Evolutionary conservation across 2,113 vertebrate genomes (phyloP).

Genomic region (Hyla sarda): DNA sequence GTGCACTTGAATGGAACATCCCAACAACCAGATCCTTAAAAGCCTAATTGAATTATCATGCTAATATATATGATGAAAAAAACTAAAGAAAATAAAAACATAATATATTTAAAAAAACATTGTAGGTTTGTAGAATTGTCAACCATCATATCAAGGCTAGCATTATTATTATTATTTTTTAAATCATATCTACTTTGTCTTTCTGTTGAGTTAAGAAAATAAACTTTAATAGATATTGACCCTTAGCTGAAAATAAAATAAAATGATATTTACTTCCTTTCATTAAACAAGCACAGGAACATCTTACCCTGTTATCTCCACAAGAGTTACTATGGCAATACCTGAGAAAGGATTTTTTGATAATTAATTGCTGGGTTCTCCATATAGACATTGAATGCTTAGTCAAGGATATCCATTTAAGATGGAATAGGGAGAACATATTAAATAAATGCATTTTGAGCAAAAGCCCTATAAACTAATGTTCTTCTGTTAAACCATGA

Average conservation of each 20-base stretch:
- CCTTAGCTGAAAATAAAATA: constrained; percentile 44
- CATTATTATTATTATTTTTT: too few relatives aligned
- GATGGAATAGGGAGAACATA: constrained; percentile 43
- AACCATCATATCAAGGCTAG: too few relatives aligned
- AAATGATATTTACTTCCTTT: constrained; percentile 49
- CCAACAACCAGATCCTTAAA: not conserved
- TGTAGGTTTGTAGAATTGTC: too few relatives aligned
- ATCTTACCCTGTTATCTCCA: constrained; percentile 54
- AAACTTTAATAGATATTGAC: constrained; percentile 16
- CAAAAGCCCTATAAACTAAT: constrained; percentile 53
- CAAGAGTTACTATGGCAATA: constrained; percentile 57
- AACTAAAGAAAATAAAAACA: not conserved
- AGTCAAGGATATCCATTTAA: constrained; percentile 60
- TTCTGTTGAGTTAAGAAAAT: not conserved
- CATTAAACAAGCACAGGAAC: constrained; percentile 50
- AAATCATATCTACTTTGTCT: not conserved
- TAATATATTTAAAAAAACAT: too few relatives aligned
- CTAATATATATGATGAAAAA: not conserved
- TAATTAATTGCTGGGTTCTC: constrained; percentile 55
- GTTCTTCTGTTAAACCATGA: constrained; percentile 30
- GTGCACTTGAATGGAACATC: not conserved
- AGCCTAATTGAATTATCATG: not conserved
- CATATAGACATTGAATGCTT: constrained; percentile 50
- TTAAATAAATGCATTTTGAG: constrained; percentile 56
- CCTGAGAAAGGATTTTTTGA: constrained; percentile 41